phyloP scores from a whole-genome alignment of 2,888 invertebrate genomes.

The Hemistola chrysoprasaria region DNA sequence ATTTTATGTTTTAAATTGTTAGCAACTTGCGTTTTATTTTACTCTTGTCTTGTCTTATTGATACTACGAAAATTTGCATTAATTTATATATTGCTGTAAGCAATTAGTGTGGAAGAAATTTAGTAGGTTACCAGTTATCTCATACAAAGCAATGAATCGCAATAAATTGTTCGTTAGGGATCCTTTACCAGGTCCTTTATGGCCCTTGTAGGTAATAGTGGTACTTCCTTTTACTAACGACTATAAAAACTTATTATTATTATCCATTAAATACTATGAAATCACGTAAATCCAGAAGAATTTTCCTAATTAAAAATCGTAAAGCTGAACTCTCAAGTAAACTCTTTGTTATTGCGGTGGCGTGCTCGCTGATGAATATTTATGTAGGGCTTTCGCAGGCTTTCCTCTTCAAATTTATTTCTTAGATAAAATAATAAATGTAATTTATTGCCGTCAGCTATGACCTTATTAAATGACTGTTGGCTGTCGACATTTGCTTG shows the following conservation, averaged over 20 bases:
- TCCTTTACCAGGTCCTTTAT: constrained; percentile 2
- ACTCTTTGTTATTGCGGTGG: constrained; percentile 21
- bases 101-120: neutral
- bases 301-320: constrained; percentile 1
- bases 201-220: neutral
- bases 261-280: too few species aligned
- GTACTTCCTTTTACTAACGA: constrained; percentile 2
- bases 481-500: too few species aligned
- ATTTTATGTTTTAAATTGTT: too few species aligned
- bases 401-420: constrained; percentile 22
- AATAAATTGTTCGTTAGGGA: constrained; percentile 5
- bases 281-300: too few species aligned
- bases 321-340: constrained; percentile 8
- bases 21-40: too few species aligned
- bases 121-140: neutral
- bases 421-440: constrained; percentile 25
- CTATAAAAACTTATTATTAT: neutral
- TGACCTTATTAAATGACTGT: constrained; percentile 10
- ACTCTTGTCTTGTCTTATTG: too few species aligned
- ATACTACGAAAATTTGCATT: too few species aligned
- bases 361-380: constrained; percentile 36
- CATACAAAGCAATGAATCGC: constrained; percentile 3
- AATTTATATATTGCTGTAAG: too few species aligned
- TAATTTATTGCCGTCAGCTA: constrained; percentile 29
- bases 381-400: constrained; percentile 23